phyloP scores from a whole-genome alignment of 2,888 invertebrate species.

The Agapostemon virescens region DNA sequence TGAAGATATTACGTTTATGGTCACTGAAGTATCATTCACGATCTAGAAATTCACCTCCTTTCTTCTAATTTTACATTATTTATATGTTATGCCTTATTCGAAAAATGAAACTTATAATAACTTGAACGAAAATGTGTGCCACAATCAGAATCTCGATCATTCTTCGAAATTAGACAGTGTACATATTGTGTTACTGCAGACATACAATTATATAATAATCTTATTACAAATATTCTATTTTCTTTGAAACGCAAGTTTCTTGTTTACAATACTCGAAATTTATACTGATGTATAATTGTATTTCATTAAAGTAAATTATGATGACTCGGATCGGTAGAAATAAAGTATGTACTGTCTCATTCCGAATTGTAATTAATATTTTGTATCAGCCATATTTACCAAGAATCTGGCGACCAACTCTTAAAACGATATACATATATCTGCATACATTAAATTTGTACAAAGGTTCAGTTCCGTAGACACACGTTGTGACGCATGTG shows the following conservation, averaged over 20 bases:
- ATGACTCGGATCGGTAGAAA: conserved; percentile 1
- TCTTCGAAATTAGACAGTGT: conserved; percentile 58
- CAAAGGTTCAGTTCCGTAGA: conserved; percentile 54
- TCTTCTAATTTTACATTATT: conserved; percentile 57
- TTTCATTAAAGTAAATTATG: not conserved
- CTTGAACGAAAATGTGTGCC: conserved; percentile 50
- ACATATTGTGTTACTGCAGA: conserved; percentile 7
- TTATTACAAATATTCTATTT: conserved; percentile 28
- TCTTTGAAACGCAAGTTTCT: conserved; percentile 16
- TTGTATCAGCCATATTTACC: conserved; percentile 48
- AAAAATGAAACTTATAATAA: conserved; percentile 53
- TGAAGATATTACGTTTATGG: conserved; percentile 44
- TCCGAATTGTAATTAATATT: conserved; percentile 44
- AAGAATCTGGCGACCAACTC: conserved; percentile 68
- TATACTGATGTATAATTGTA: conserved; percentile 8
- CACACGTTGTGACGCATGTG: conserved; percentile 48
- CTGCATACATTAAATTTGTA: conserved; percentile 61
- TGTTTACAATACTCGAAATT: conserved; percentile 24
- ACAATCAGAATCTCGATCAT: conserved; percentile 30
- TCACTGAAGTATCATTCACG: conserved; percentile 44
- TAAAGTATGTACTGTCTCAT: conserved; percentile 57
- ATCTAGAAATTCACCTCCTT: conserved; percentile 53
- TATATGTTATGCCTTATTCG: conserved; percentile 52
- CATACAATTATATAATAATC: conserved; percentile 25
- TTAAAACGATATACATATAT: conserved; percentile 56